These are phyloP conservation scores for Anguilla marmorata DNA, from an alignment of 2,797 vertebrate genomes.

Conservation along the genomic window DNA sequence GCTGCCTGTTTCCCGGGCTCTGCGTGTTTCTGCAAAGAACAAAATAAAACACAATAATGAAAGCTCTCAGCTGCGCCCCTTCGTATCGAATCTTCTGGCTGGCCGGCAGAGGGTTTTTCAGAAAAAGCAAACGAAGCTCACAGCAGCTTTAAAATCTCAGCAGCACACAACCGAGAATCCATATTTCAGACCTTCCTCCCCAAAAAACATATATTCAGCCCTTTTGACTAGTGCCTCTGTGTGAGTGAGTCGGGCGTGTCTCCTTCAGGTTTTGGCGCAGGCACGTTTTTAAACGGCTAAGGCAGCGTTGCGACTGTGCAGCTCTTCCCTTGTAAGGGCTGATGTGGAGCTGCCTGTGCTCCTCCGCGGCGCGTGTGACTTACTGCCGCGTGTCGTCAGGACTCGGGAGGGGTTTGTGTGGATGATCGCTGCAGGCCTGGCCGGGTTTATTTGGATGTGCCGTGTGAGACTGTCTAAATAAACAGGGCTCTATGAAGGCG, in stretches of 20 bases:
- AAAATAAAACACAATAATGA: constrained; percentile 66
- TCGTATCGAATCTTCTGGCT: constrained; percentile 57
- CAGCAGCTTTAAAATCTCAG: constrained; percentile 62
- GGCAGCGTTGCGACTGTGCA: no score
- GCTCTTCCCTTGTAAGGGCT: no score
- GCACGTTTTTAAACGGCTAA: background rate
- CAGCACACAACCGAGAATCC: constrained; percentile 42
- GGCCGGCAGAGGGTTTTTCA: constrained; percentile 61
- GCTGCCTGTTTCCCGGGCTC: constrained; percentile 58
- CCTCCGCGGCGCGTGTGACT: no score
- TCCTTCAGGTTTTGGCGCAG: background rate
- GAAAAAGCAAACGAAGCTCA: constrained; percentile 58
- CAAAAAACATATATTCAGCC: background rate
- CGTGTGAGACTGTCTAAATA: background rate
- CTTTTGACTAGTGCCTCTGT: background rate
- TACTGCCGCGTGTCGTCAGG: no score
- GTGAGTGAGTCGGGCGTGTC: background rate
- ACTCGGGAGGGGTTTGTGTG: background rate
- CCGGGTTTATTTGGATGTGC: background rate
- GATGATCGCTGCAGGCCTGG: background rate
- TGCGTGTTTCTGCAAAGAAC: constrained; percentile 54
- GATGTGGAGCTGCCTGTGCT: background rate
- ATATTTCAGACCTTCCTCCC: constrained; percentile 1
- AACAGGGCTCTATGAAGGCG: no score
- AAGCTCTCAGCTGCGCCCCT: constrained; percentile 59